These are phyloP conservation scores for Cyprinodon diabolis DNA, from an alignment of 2,797 vertebrate genomes.

Conservation along the genomic window DNA sequence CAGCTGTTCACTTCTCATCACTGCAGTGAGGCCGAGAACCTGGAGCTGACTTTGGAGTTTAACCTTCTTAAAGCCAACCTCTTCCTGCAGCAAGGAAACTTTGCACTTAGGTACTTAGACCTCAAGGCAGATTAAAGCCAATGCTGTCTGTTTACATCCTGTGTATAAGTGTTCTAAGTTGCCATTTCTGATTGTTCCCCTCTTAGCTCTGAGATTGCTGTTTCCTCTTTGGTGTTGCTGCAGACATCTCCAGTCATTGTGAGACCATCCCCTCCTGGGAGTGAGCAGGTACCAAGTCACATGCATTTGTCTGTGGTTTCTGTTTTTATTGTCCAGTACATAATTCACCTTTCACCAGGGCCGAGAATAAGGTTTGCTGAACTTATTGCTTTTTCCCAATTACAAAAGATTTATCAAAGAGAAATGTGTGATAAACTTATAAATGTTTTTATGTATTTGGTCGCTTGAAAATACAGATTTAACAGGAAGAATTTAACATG, in stretches of 20 bases:
- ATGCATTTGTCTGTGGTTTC: not conserved
- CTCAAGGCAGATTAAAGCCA: not conserved
- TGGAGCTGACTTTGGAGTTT: conserved; percentile 83
- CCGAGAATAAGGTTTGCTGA: too few species aligned
- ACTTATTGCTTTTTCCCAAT: too few species aligned
- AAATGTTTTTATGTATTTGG: too few species aligned
- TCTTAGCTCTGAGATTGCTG: conserved; percentile 83
- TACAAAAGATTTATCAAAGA: too few species aligned
- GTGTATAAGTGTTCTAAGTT: not conserved
- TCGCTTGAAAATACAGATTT: too few species aligned
- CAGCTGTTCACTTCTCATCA: conserved; percentile 65
- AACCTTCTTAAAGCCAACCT: conserved; percentile 85
- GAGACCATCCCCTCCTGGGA: conserved; percentile 9
- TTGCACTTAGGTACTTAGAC: conserved; percentile 77
- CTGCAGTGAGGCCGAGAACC: conserved; percentile 67
- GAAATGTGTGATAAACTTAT: too few species aligned
- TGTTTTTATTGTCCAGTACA: too few species aligned
- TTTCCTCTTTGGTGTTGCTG: conserved; percentile 84
- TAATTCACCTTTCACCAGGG: too few species aligned
- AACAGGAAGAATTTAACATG: too few species aligned
- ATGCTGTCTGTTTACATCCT: conserved; percentile 8
- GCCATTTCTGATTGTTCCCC: conserved; percentile 9
- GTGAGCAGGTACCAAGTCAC: conserved; percentile 51
- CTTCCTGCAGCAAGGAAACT: conserved; percentile 83
- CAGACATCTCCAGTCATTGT: conserved; percentile 81